A percentile compares a stretch with the other conserved stretches of the same genome.
phyloP scores from a whole-genome alignment of 2,797 vertebrate genomes.

The Cynopterus sphinx region DNA sequence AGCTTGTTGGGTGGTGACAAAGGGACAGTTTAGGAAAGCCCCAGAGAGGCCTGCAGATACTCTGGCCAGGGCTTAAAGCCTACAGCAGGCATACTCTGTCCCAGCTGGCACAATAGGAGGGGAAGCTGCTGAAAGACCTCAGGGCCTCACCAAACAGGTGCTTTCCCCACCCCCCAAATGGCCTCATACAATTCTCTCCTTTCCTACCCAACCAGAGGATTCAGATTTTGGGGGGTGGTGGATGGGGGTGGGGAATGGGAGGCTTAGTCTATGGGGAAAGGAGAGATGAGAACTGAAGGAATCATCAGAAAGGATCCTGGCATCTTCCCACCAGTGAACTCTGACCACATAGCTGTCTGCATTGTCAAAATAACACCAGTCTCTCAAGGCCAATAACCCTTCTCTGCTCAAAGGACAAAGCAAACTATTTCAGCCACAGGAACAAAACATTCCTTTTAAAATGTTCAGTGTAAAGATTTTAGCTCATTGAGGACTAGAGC shows the following conservation, averaged over 20 bases:
- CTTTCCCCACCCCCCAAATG: not conserved
- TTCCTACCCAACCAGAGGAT: not conserved
- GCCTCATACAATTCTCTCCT: not conserved
- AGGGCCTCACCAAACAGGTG: not conserved
- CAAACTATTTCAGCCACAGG: not conserved
- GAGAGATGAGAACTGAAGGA: not conserved
- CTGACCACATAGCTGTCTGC: not conserved
- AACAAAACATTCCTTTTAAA: not conserved
- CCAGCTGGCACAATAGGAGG: not conserved
- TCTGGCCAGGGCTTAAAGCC: not conserved
- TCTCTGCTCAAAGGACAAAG: not conserved
- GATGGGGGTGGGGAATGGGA: rapidly evolving
- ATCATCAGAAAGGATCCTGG: not conserved
- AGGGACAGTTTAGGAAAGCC: not conserved
- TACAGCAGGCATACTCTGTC: not conserved
- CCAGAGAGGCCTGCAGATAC: not conserved
- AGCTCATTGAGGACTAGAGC: not conserved
- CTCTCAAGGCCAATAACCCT: not conserved
- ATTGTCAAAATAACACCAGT: not conserved
- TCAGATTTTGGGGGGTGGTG: not conserved
- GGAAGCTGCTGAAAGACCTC: not conserved
- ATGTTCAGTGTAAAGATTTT: not conserved
- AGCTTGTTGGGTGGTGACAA: not conserved
- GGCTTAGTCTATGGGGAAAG: not conserved
- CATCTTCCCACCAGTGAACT: not conserved